phyloP scores from a whole-genome alignment of 2,113 vertebrate species.

The Struthio camelus region DNA sequence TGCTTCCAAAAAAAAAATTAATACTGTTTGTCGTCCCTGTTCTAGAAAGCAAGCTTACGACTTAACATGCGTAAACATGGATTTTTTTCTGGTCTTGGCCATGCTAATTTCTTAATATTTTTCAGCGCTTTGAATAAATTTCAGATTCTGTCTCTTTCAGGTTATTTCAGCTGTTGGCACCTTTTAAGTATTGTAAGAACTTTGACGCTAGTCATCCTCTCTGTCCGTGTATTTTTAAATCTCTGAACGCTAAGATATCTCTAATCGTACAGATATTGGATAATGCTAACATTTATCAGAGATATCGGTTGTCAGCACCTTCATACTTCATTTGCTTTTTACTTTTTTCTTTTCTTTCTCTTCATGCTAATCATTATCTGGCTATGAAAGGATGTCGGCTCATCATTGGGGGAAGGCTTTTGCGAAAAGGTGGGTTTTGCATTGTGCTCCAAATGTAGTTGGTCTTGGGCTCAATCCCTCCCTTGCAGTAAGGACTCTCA shows the following conservation, averaged over 20 bases:
- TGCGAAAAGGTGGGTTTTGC: conserved; percentile 72
- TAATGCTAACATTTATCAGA: background rate
- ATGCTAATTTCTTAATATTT: conserved; percentile 17
- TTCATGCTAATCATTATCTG: conserved; percentile 71
- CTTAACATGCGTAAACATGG: background rate
- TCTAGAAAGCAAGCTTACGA: background rate
- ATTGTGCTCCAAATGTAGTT: conserved; percentile 13
- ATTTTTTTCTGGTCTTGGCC: conserved; percentile 38
- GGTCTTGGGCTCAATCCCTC: background rate
- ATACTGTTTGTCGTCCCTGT: background rate
- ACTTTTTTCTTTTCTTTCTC: conserved; percentile 65
- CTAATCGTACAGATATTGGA: background rate
- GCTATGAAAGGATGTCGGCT: conserved; percentile 73
- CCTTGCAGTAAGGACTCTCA: background rate
- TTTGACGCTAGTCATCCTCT: background rate
- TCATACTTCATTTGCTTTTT: conserved; percentile 70
- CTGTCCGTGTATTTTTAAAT: background rate
- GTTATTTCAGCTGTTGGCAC: conserved; percentile 1
- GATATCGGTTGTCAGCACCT: background rate
- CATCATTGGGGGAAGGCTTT: conserved; percentile 72
- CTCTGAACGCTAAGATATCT: background rate
- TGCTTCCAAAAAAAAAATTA: background rate
- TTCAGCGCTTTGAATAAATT: background rate
- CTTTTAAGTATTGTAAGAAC: background rate
- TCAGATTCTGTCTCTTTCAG: conserved; percentile 8